Base-by-base conservation (phyloP, 2,888 invertebrate genomes). In the Thereva nobilitata region DNA sequence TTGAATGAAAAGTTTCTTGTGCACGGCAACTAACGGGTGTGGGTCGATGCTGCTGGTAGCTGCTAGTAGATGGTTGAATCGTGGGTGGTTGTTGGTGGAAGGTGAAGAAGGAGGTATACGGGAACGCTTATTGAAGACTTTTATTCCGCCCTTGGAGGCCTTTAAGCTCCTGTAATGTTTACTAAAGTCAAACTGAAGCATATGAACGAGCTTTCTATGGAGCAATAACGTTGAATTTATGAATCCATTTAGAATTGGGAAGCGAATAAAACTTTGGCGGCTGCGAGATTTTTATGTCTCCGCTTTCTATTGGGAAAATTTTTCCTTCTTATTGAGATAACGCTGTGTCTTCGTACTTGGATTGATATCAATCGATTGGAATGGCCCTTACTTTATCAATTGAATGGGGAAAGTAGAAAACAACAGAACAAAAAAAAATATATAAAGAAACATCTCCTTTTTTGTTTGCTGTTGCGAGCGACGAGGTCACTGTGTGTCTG, bases 151-250 rank as follows among this genome's bases (percentile, higher is more conserved):
- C 10, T 37, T 6, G 6, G 10, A 53, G 23, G 37, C 53, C 53
- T 53, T 53, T 53, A 53, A 53, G 53, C 40, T 53, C 53, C n/a
- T 12, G 40, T 53, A 53, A 53, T 53, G 53, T 53, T 53, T 53
- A 53, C 23, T 53, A 37, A 53, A 53, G 53, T 53, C 53, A 23
- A 53, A 53, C 38, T 40, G 53, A 38, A 53, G 53, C 53, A 53
- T 53, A 53, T 53, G 53, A 53, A 53, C 38, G 53, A 53, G 53
- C 53, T 53, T 53, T 53, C 53, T 53, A 53, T 53, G 38, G 53
- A 40, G 53, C 53, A 53, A 53, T 53, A 53, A 53, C 53, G 53
- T 37, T 53, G 53, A 53, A 53, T 53, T 53, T 53, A 53, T 53
- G 53, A 53, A 53, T 53, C 53, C 53, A 53, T 53, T 53, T 53